Percentiles rank a stretch among this genome's conserved stretches.
Conservation (phyloP, 2,113 vertebrate species). For the Dinomys branickii region DNA sequence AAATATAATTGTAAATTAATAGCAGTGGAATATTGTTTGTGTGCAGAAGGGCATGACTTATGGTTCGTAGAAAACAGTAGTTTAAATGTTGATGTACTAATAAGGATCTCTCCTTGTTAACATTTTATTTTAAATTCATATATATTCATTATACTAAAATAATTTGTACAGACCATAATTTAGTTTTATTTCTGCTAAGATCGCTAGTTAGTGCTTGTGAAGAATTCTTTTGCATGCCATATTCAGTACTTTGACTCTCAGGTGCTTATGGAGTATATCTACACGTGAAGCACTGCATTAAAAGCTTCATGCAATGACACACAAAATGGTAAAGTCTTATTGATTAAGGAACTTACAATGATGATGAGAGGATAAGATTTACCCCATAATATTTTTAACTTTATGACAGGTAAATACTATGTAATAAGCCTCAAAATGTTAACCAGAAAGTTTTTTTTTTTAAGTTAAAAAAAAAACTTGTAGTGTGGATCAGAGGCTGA, state of each 20-base stretch:
- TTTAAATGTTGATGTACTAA: constrained; percentile 20
- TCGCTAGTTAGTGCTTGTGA: neutral
- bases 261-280: neutral
- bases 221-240: neutral
- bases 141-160: constrained; percentile 33
- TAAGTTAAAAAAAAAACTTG: neutral
- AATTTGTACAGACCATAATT: neutral
- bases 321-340: neutral
- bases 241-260: neutral
- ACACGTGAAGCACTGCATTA: neutral
- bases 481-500: neutral
- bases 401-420: neutral
- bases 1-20: constrained; percentile 25
- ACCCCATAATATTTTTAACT: neutral
- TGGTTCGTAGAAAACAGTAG: neutral
- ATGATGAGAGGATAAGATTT: neutral
- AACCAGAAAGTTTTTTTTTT: neutral
- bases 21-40: neutral
- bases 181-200: neutral
- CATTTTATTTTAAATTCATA: constrained; percentile 36
- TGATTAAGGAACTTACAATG: neutral
- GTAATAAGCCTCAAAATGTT: neutral
- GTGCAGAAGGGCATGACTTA: neutral
- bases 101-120: constrained; percentile 1
- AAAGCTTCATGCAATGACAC: neutral